These are phyloP conservation scores for Serilophus lunatus DNA, from an alignment of 2,113 vertebrate species.

Conservation along the genomic window DNA sequence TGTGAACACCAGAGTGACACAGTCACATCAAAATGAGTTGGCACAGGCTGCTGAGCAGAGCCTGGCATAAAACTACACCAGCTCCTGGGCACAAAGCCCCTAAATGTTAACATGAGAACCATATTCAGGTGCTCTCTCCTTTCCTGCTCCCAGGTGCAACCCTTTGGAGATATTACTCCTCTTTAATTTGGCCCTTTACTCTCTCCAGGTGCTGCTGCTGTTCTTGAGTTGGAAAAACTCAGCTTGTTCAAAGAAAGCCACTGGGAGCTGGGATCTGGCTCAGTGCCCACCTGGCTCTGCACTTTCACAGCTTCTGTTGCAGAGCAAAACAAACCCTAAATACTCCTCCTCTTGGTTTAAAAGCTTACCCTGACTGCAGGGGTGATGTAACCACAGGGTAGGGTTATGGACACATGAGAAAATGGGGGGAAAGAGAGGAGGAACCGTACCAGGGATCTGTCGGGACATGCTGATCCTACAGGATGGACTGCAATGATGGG, in stretches of 20 bases:
- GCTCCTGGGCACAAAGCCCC: not conserved
- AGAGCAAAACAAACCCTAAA: not conserved
- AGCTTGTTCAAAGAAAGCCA: not conserved
- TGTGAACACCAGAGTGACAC: not conserved
- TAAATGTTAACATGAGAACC: not conserved
- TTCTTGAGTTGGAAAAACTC: slow-evolving; percentile 7
- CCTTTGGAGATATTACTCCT: not conserved
- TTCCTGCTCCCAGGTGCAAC: not conserved
- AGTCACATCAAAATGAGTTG: not conserved
- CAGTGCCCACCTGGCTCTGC: accelerated
- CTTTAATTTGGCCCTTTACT: not conserved
- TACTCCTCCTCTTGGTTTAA: not conserved
- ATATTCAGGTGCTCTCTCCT: not conserved
- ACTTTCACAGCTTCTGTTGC: not conserved
- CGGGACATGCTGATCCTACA: not conserved
- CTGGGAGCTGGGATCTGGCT: not conserved
- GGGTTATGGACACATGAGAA: not conserved
- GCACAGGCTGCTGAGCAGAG: not conserved
- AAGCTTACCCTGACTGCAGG: not conserved
- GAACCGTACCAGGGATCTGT: not conserved
- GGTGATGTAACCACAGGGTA: not conserved
- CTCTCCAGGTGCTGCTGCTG: slow-evolving; percentile 19
- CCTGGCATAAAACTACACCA: not conserved
- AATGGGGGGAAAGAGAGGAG: not conserved
- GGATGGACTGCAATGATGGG: accelerated